These are phyloP conservation scores for Apamea crenata DNA, from an alignment of 2,888 invertebrate genomes.

Conservation along the genomic window DNA sequence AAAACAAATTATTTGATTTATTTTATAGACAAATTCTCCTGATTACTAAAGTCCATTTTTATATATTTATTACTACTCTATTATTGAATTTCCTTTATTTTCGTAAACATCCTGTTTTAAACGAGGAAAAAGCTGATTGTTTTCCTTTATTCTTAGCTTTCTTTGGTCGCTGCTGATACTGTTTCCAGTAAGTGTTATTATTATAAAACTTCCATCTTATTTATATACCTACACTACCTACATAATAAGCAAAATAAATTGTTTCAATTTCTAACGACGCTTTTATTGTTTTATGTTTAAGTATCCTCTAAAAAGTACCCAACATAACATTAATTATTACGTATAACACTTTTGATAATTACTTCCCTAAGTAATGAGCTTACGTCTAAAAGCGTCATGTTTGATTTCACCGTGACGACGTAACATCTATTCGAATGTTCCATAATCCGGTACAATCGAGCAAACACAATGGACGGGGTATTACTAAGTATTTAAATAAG, in stretches of 20 bases:
- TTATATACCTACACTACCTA: not conserved
- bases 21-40: not conserved
- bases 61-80: slow-evolving; percentile 11
- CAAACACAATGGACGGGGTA: slow-evolving; percentile 72
- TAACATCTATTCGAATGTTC: slow-evolving; percentile 60
- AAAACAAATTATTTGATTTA: not conserved
- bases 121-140: slow-evolving; percentile 68
- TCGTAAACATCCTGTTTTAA: slow-evolving; percentile 69
- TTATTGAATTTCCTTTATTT: slow-evolving; percentile 64
- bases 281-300: not conserved
- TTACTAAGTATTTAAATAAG: slow-evolving; percentile 81
- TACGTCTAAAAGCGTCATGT: slow-evolving; percentile 31
- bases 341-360: slow-evolving; percentile 5
- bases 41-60: not conserved
- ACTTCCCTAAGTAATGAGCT: slow-evolving; percentile 18
- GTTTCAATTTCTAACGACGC: not conserved
- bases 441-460: slow-evolving; percentile 69
- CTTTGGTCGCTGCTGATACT: slow-evolving; percentile 64
- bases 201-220: not conserved
- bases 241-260: not conserved
- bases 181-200: slow-evolving; percentile 31
- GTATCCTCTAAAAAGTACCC: not conserved
- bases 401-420: slow-evolving; percentile 51
- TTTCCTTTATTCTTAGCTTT: slow-evolving; percentile 68
- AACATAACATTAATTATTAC: not conserved